Evolutionary conservation across 2,113 vertebrate species (phyloP), one percentile per base, ranked within the genome.

Genomic region (Deroptyus accipitrinus): DNA sequence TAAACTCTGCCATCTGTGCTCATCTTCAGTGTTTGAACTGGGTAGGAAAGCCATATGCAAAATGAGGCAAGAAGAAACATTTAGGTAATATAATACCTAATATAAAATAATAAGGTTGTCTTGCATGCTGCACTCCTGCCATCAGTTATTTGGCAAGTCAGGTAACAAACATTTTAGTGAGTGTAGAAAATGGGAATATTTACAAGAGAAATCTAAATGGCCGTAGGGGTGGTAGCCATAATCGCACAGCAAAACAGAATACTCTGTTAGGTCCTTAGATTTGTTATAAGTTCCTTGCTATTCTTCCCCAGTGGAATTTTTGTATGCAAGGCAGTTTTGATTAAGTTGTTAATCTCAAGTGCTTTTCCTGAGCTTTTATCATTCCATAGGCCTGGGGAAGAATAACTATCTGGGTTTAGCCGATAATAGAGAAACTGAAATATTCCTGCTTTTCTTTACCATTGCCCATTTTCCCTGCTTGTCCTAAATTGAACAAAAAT

Each of bases 361-460:
- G 64, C 66, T 44, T 86, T 96, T 97, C 85, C 85, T 95, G 83
- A 95, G 37, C 30, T 20, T 61, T 69, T 92, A 80, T 85, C 67
- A 24, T 75, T 95, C 62, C 11, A 3, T 83, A 66, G 92, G 82
- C 87, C 59, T 69, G 70, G 68, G 90, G 80, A 95, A 80, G 62
- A 89, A 44, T 42, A 84, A 4, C 63, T 79, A 31, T 78, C 76
- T 95, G 73, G 14, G 90, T 92, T 96, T 90, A 84, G 86, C 72
- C 1, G 2, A 7, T 86, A 41, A 74, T 3, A 68, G 17, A 18
- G 44, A 85, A 79, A 59, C 62, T 59, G 62, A 64, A 89, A 57
- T 77, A 78, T 35, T 30, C 30, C 42, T 80, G 54, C 54, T 85
- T 94, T 81, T 84, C 67, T 87, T 80, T 30, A 30, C 30, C 17